A percentile compares a stretch with the other conserved stretches of the same genome.
These are phyloP conservation scores for Graptemys geographica DNA, from an alignment of 2,797 vertebrate genomes.

Conservation along the genomic window DNA sequence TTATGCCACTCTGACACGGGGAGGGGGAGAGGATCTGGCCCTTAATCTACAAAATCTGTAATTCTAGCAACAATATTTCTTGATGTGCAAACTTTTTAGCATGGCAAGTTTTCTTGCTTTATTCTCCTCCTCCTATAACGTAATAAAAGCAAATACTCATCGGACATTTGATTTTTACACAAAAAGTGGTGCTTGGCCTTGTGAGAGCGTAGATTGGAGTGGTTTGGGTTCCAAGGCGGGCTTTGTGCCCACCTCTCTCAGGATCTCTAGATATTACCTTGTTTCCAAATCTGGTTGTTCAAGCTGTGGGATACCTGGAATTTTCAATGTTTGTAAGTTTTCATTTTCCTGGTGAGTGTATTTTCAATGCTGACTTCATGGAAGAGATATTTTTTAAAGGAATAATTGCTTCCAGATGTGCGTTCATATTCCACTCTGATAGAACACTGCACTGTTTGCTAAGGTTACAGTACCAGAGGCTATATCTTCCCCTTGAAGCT, in stretches of 20 bases:
- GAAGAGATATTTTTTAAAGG: constrained; percentile 66
- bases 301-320: constrained; percentile 49
- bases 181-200: background rate
- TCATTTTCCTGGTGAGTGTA: constrained; percentile 31
- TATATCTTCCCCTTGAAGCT: background rate
- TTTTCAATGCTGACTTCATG: constrained; percentile 51
- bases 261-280: constrained; percentile 50
- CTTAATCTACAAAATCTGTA: background rate
- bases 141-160: background rate
- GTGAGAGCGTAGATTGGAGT: background rate
- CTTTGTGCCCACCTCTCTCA: constrained; percentile 19
- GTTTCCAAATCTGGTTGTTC: background rate
- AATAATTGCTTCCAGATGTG: constrained; percentile 79
- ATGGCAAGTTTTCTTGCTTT: background rate
- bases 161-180: constrained; percentile 2
- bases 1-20: no score
- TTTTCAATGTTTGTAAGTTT: constrained; percentile 55
- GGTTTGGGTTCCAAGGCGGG: constrained; percentile 3
- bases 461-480: constrained; percentile 31
- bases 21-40: fast-evolving
- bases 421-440: constrained; percentile 58
- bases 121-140: background rate
- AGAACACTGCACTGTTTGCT: constrained; percentile 67
- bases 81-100: background rate
- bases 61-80: background rate